Evolutionary conservation across 2,888 invertebrate genomes (phyloP).

Genomic region (Hybos culiciformis): DNA sequence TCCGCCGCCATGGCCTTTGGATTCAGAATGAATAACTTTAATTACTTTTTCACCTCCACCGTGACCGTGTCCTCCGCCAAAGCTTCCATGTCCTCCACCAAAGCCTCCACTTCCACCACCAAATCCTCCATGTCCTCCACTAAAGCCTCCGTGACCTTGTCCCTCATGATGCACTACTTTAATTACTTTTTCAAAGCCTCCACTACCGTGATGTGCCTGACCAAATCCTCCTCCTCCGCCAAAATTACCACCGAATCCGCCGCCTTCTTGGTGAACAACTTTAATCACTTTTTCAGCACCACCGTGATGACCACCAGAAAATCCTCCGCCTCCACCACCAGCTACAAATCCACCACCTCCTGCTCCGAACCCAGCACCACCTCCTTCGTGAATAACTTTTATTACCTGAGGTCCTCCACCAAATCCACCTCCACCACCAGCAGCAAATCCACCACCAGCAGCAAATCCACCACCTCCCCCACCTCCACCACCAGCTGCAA

Average conservation of each 20-base stretch:
- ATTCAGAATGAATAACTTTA: not conserved
- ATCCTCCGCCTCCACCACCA: too few relatives aligned
- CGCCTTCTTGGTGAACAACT: not conserved
- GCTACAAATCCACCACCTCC: not conserved
- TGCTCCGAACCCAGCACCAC: not conserved
- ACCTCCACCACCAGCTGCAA: not conserved
- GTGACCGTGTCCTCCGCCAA: too few relatives aligned
- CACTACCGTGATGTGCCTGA: too few relatives aligned
- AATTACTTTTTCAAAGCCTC: not conserved
- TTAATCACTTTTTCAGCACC: not conserved
- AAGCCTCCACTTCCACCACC: not conserved
- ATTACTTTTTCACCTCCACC: not conserved
- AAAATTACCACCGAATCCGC: not conserved
- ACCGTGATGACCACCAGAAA: too few relatives aligned
- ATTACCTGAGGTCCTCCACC: not conserved
- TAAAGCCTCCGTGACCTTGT: too few relatives aligned
- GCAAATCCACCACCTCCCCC: not conserved
- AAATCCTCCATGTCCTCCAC: not conserved
- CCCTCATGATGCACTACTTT: not conserved
- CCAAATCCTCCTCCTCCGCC: too few relatives aligned
- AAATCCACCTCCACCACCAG: too few relatives aligned
- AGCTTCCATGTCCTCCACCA: not conserved
- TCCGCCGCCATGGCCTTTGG: not conserved
- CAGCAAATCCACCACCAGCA: not conserved
- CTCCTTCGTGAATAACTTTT: constrained; percentile 1